Conservation (phyloP, 1,140 invertebrate genomes). For the Gerris buenoi region DNA sequence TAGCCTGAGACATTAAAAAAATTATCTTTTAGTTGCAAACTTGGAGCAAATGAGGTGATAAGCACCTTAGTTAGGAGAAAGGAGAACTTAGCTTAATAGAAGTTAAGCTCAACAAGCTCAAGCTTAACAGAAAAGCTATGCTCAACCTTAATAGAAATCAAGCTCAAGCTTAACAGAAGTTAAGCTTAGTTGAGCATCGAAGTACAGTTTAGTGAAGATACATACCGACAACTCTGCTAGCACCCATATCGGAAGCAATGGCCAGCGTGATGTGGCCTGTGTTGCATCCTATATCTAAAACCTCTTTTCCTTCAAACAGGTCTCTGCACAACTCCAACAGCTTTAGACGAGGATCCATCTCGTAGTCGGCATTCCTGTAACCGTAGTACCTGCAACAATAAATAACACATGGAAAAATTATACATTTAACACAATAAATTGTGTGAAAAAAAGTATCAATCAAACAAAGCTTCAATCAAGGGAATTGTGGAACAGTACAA, state of each 20-base stretch:
- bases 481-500: too few species aligned
- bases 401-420: slow-evolving; percentile 17
- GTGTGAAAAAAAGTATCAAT: slow-evolving; percentile 5
- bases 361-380: slow-evolving; percentile 68
- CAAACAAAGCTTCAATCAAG: background rate
- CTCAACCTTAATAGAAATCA: too few species aligned
- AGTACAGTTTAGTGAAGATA: too few species aligned
- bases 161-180: too few species aligned
- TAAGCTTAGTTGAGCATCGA: too few species aligned
- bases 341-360: slow-evolving; percentile 64
- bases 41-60: too few species aligned
- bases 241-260: slow-evolving; percentile 68
- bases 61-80: too few species aligned
- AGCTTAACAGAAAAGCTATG: too few species aligned
- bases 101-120: too few species aligned
- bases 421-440: slow-evolving; percentile 8
- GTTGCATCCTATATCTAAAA: slow-evolving; percentile 96
- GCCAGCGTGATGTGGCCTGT: slow-evolving; percentile 82
- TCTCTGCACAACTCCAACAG: slow-evolving; percentile 61
- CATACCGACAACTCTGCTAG: slow-evolving; percentile 75
- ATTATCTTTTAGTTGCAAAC: too few species aligned
- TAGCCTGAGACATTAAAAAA: too few species aligned
- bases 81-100: too few species aligned
- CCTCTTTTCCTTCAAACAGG: slow-evolving; percentile 76
- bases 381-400: slow-evolving; percentile 84